These are phyloP conservation scores for Kryptolebias ocellatus DNA, from an alignment of 2,797 vertebrate species.

Conservation along the genomic window DNA sequence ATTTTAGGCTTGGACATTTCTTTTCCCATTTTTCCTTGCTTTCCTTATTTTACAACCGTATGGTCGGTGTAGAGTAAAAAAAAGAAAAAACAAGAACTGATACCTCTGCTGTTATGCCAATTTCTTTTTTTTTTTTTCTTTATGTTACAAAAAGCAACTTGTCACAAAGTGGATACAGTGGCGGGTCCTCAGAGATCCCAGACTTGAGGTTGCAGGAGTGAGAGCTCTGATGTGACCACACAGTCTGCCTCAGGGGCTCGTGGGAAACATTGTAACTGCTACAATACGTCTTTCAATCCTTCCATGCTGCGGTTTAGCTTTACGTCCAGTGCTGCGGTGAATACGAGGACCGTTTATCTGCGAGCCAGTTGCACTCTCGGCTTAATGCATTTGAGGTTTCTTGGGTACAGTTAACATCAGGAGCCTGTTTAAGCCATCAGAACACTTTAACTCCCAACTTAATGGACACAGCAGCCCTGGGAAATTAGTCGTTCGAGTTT, in stretches of 20 bases:
- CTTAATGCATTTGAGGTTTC: constrained; percentile 46
- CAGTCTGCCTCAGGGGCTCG: constrained; percentile 38
- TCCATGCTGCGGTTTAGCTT: constrained; percentile 63
- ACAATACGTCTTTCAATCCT: constrained; percentile 43
- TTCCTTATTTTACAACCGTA: too few relatives aligned
- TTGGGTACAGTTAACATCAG: constrained; percentile 44
- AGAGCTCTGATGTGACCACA: constrained; percentile 54
- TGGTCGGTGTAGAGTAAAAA: too few relatives aligned
- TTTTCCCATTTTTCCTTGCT: too few relatives aligned
- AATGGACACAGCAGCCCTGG: constrained; percentile 33
- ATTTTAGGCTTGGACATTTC: too few relatives aligned
- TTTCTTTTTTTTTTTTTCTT: background rate
- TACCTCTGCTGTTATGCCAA: background rate
- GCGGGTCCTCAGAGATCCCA: background rate
- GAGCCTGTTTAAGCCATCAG: constrained; percentile 69
- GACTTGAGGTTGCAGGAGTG: too few relatives aligned
- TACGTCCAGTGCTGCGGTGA: constrained; percentile 23
- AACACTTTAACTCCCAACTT: constrained; percentile 45
- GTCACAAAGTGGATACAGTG: constrained; percentile 1
- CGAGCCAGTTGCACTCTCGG: constrained; percentile 25
- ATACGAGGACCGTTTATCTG: constrained; percentile 34
- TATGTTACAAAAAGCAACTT: background rate
- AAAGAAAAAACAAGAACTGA: background rate
- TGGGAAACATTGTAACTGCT: constrained; percentile 33
- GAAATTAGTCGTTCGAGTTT: constrained; percentile 15